Conservation (phyloP, 2,797 vertebrate species). For the Poecile montanus region DNA sequence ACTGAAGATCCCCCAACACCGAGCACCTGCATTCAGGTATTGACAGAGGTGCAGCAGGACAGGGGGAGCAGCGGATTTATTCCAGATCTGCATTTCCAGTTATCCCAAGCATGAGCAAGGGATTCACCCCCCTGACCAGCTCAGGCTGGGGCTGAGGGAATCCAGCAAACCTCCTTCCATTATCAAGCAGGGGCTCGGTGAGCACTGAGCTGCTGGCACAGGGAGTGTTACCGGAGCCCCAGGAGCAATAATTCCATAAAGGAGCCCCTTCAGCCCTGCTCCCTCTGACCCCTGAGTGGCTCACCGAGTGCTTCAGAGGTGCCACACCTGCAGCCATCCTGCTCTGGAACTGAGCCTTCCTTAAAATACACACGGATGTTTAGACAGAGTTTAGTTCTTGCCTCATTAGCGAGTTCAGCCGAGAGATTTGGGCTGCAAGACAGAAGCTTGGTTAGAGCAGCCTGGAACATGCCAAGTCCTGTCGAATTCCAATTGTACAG, state of each 20-base stretch:
- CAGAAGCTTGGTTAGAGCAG: constrained; percentile 48
- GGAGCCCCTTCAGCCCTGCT: neutral
- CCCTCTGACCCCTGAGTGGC: neutral
- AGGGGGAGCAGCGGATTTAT: rapidly evolving
- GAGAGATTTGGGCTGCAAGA: neutral
- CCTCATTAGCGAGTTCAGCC: neutral
- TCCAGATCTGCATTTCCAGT: neutral
- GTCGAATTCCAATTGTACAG: neutral
- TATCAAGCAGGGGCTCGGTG: neutral
- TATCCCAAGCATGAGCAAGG: rapidly evolving
- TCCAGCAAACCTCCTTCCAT: neutral
- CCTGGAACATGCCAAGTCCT: constrained; percentile 2
- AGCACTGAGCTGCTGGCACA: rapidly evolving
- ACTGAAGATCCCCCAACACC: rapidly evolving
- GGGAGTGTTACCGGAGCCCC: neutral
- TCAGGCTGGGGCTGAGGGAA: neutral
- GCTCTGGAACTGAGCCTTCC: neutral
- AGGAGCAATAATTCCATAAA: rapidly evolving
- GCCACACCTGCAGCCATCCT: neutral
- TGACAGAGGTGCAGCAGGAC: neutral
- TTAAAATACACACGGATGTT: neutral
- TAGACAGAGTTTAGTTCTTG: neutral
- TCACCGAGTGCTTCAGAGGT: neutral
- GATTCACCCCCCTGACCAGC: rapidly evolving
- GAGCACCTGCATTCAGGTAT: neutral